These are phyloP conservation scores for Hemiprocne comata DNA, from an alignment of 2,113 vertebrate species.

Conservation along the genomic window DNA sequence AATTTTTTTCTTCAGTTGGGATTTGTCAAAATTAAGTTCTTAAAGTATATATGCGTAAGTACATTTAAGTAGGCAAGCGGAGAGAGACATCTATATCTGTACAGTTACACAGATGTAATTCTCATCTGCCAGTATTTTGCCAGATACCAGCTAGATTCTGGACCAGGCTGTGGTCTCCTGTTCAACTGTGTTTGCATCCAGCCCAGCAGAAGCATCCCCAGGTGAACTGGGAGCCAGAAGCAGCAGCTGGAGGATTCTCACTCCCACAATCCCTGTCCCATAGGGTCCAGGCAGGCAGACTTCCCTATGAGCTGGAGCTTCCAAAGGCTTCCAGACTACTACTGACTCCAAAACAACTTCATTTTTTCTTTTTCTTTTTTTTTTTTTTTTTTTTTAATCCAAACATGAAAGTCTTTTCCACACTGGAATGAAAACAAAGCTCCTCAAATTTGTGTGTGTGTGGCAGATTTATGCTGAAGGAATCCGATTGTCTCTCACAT, in stretches of 20 bases:
- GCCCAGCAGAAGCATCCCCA: not conserved
- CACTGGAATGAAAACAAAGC: conserved; percentile 34
- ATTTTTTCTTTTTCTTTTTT: fast-evolving
- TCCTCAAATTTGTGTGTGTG: conserved; percentile 1
- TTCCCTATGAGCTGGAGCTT: not conserved
- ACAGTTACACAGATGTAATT: not conserved
- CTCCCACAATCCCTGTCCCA: not conserved
- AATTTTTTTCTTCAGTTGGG: not conserved
- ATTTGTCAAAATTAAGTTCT: not conserved
- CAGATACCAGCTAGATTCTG: not conserved
- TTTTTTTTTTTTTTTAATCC: not conserved
- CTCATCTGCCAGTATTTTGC: not conserved
- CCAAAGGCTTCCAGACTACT: not conserved
- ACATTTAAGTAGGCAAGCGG: not conserved
- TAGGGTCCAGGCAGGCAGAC: not conserved
- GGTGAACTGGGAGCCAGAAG: not conserved
- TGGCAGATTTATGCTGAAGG: not conserved
- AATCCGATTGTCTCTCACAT: not conserved
- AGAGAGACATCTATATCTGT: not conserved
- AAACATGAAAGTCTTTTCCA: not conserved
- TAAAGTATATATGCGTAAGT: not conserved
- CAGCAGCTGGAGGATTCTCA: not conserved
- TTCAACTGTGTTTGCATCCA: not conserved
- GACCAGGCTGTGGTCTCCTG: not conserved
- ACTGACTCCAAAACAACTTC: not conserved